Evolutionary conservation across 1,140 invertebrate species (phyloP).

Genomic region (Rhagoletis zephyria): DNA sequence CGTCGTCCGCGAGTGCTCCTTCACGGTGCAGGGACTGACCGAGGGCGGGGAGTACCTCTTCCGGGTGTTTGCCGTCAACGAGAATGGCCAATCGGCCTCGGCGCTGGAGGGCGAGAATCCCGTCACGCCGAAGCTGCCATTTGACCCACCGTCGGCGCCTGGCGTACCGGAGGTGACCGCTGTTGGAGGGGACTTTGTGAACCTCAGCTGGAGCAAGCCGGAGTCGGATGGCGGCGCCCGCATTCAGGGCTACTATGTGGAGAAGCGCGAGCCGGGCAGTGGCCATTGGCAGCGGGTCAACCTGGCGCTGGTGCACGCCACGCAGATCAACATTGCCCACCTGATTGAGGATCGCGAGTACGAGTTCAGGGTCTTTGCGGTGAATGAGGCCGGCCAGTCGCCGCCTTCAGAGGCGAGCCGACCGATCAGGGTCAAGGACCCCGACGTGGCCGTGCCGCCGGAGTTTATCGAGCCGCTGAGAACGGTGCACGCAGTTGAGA

Average conservation of each 20-base stretch:
- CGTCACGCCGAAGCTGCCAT: slow-evolving; percentile 93
- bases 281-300: slow-evolving; percentile 95
- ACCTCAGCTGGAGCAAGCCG: slow-evolving; percentile 96
- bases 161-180: slow-evolving; percentile 92
- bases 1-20: slow-evolving; percentile 86
- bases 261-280: slow-evolving; percentile 92
- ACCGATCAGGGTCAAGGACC: slow-evolving; percentile 91
- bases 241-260: slow-evolving; percentile 93
- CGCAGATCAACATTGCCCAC: slow-evolving; percentile 95
- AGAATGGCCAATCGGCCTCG: slow-evolving; percentile 95
- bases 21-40: slow-evolving; percentile 92
- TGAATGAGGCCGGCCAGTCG: slow-evolving; percentile 94
- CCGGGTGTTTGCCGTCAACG: slow-evolving; percentile 96
- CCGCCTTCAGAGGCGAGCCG: slow-evolving; percentile 87
- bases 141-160: slow-evolving; percentile 93
- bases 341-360: slow-evolving; percentile 97
- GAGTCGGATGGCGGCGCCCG: slow-evolving; percentile 93
- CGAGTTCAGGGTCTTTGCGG: slow-evolving; percentile 96
- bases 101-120: slow-evolving; percentile 91
- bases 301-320: slow-evolving; percentile 85
- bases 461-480: slow-evolving; percentile 88
- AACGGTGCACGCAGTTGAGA: slow-evolving; percentile 89
- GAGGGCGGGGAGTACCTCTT: slow-evolving; percentile 98
- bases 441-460: slow-evolving; percentile 85
- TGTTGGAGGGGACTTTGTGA: slow-evolving; percentile 97